These are phyloP conservation scores for Lochmaea capreae DNA, from an alignment of 2,888 invertebrate species.

Conservation along the genomic window DNA sequence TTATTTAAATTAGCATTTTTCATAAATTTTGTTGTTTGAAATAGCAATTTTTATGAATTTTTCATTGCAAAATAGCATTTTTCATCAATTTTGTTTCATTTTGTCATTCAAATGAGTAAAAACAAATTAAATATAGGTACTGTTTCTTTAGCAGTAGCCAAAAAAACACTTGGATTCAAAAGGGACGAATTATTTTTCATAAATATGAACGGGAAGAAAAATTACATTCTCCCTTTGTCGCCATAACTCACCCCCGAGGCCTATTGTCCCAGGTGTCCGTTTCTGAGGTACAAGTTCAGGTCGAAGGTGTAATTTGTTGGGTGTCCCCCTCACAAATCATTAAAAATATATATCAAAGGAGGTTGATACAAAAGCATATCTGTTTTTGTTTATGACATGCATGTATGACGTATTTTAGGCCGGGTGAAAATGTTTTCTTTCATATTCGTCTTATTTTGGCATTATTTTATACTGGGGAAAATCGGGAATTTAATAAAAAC, in stretches of 20 bases:
- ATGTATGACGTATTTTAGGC: constrained; percentile 6
- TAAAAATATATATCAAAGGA: constrained; percentile 54
- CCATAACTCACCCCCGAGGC: constrained; percentile 29
- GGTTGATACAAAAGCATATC: constrained; percentile 46
- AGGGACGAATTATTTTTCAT: neutral
- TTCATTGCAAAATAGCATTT: too few species aligned
- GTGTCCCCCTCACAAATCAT: constrained; percentile 57
- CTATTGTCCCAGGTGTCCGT: constrained; percentile 51
- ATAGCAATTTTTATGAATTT: too few species aligned
- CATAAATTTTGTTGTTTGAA: too few species aligned
- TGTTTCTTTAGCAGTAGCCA: too few species aligned
- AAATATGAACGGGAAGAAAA: neutral
- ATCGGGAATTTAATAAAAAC: too few species aligned
- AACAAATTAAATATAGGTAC: too few species aligned
- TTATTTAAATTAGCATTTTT: too few species aligned
- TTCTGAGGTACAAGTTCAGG: constrained; percentile 56
- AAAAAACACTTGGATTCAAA: too few species aligned
- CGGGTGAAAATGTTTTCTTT: neutral
- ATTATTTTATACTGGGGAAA: too few species aligned
- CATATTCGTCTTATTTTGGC: neutral
- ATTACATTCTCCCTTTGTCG: neutral
- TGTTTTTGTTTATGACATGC: constrained; percentile 52
- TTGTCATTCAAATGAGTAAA: too few species aligned
- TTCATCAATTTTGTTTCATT: too few species aligned
- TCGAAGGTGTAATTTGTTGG: constrained; percentile 62